These are phyloP conservation scores for Melanostoma scalare DNA, from an alignment of 2,888 invertebrate genomes.

Conservation along the genomic window DNA sequence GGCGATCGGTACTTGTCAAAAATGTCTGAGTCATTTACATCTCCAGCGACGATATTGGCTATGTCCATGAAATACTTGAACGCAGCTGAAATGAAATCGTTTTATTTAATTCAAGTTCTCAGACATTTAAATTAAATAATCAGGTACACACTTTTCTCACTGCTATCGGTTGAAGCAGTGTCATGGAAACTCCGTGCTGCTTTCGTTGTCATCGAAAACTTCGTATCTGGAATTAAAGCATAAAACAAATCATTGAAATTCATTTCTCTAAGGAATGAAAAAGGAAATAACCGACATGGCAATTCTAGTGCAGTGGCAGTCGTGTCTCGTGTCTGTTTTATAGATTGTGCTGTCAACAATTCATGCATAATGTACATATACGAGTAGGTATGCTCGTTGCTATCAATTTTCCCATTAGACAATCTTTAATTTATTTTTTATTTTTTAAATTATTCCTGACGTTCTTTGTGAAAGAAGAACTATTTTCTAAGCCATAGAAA, in stretches of 20 bases:
- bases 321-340: no score
- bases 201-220: constrained; percentile 15
- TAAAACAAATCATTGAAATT: background rate
- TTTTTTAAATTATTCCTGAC: no score
- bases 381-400: no score
- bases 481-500: no score
- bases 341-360: no score
- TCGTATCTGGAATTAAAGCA: constrained; percentile 7
- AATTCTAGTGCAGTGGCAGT: no score
- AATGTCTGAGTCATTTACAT: constrained; percentile 78
- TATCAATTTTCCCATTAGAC: no score
- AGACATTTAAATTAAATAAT: constrained; percentile 45
- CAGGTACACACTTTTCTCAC: constrained; percentile 38
- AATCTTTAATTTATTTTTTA: no score
- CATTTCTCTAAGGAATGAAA: no score
- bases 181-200: constrained; percentile 7
- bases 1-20: constrained; percentile 84
- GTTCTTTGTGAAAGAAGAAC: no score
- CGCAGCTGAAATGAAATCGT: constrained; percentile 75
- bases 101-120: constrained; percentile 70
- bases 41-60: constrained; percentile 78
- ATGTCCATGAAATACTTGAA: constrained; percentile 80
- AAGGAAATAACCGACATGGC: no score
- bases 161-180: constrained; percentile 6
- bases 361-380: no score